Base-by-base conservation (phyloP, 1,140 invertebrate species). In the Apis florea region DNA sequence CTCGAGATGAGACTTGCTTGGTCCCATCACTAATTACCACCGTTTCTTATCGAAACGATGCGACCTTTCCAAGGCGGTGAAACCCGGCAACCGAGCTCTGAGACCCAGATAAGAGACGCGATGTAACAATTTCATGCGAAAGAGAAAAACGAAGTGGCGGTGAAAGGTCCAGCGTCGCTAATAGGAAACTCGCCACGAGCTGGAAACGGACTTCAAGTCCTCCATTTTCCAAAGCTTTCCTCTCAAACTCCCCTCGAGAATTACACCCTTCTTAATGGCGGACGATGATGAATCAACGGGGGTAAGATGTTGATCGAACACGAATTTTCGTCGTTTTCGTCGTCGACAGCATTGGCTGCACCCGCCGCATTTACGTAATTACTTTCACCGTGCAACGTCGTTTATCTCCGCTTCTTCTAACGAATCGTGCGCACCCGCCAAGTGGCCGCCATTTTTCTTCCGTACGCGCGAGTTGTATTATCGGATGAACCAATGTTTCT, bases 51-150 rank as follows among this genome's bases (percentile, higher is more conserved):
- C 79, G 79, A 51, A 58, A 31, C 80, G 80, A 78, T 82, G 80
- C 80, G 80, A 82, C 74, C 74, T 82, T 82, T 82, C 51, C 80
- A 61, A 82, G 64, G 73, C 66, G 80, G 79, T 80, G 72, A 82
- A 82, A 82, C 80, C 31, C 49, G 21, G 40, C 68, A 15, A 71
- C 58, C 26, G 68, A 6, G 31, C 31, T 5, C 51, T 49, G 64
- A 69, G 63, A 63, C 80, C 73, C 49, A 78, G 80, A 77, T 69
- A 82, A 78, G 15, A 56, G 56, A 64, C 67, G 80, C 74, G 80
- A 82, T 69, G 80, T 82, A 82, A 82, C 73, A 82, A 78, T 82
- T 82, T 82, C 74, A 63, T 78, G 67, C 51, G 67, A 64, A 49
- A 49, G 74, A 75, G 59, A 64, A 77, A 76, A 76, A 76, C 54